phyloP scores from a whole-genome alignment of 2,888 invertebrate species.

The Cataglyphis cursor region DNA sequence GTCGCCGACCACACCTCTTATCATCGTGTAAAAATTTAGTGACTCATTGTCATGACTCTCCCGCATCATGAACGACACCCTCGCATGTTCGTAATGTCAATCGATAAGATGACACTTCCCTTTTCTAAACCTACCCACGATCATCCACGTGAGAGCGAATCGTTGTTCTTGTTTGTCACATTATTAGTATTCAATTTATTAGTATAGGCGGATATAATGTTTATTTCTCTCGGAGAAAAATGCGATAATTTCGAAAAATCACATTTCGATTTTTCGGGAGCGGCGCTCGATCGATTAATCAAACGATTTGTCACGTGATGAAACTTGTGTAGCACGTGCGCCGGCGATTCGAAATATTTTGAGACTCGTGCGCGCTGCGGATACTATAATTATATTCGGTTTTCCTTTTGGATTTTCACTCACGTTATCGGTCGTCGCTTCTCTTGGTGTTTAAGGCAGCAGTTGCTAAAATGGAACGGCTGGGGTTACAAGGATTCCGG shows the following conservation, averaged over 20 bases:
- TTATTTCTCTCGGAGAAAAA: too few species aligned
- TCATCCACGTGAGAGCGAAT: not conserved
- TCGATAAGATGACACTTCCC: constrained; percentile 6
- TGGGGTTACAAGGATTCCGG: constrained; percentile 99
- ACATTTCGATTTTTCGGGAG: not conserved
- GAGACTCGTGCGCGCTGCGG: not conserved
- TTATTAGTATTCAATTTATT: not conserved
- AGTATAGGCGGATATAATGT: not conserved
- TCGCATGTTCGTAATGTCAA: not conserved
- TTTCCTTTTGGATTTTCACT: not conserved
- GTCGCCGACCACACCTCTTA: constrained; percentile 25
- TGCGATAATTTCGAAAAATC: constrained; percentile 3
- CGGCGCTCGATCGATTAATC: constrained; percentile 58
- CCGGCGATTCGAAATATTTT: constrained; percentile 15
- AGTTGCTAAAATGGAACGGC: constrained; percentile 98
- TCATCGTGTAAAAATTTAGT: not conserved
- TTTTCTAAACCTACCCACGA: not conserved
- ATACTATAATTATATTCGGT: constrained; percentile 27
- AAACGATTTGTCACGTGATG: constrained; percentile 66
- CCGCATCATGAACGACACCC: not conserved
- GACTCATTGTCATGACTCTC: constrained; percentile 8
- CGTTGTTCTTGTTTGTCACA: not conserved
- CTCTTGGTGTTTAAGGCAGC: constrained; percentile 90
- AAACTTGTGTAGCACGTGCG: constrained; percentile 50
- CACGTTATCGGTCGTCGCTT: constrained; percentile 15